Base-by-base conservation (phyloP, 2,797 vertebrate genomes). In the Tamandua tetradactyla region DNA sequence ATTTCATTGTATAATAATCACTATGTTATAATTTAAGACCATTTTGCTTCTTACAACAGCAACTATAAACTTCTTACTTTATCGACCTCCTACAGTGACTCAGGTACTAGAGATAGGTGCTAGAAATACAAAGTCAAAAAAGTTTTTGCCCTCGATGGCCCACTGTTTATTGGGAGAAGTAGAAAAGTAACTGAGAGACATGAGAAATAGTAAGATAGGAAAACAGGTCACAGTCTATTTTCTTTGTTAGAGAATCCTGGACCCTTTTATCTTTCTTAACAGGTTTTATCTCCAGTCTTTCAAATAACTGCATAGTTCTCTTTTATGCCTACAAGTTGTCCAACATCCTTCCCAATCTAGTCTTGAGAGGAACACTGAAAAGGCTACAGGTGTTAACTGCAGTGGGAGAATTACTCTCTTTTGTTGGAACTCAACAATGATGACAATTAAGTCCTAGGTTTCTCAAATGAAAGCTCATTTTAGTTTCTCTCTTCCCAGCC, bases 41-140 rank as follows among this genome's bases (percentile, higher is more conserved):
- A 49, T 69, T 92, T 89, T 37, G 35, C 68, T 80, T 76, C 86
- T 84, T 87, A 59, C 75, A 76, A 59, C 25, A 88, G 40, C 62
- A 32, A 87, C 74, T 35, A 69, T 25, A 90, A 44, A 72, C 44
- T 22, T 71, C 23, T 68, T 84, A 49, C 94, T 69, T 84, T 94
- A 30, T 15, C 42, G 15, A 44, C 44, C 17, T 52, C 52, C n/a
- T 47, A 40, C 76, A 49, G 44, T 30, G 78, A 88, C 12, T 42
- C 32, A 84, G 37, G 32, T 74, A 12, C 32, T 87, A 52, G 47
- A 47, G 10, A 47, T 87, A 87, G 82, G 52, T 85, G 59, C 52
- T 44, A 42, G 44, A 88, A 62, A 55, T 47, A n/a, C 0, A 61
- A 87, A 62, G 35, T 15, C 71, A 78, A 74, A 76, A 35, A 93